Percentiles rank a stretch among this genome's conserved stretches.
Conservation (phyloP, 2,888 invertebrate genomes). For the Drosophila flavopinicola region DNA sequence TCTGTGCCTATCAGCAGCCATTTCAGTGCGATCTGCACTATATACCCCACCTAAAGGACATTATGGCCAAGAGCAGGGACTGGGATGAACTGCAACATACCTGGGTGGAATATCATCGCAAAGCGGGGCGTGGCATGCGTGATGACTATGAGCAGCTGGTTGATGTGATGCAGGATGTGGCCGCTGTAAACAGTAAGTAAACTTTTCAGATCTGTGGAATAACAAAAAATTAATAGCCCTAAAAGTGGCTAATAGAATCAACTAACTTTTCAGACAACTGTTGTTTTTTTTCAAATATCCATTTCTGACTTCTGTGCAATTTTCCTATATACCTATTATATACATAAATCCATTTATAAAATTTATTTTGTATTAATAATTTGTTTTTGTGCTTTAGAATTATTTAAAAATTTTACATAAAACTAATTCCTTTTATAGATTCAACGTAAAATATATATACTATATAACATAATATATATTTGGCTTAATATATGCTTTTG, state of each 20-base stretch:
- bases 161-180: slow-evolving; percentile 92
- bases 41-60: slow-evolving; percentile 90
- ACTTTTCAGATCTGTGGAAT: not conserved
- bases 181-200: slow-evolving; percentile 91
- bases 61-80: slow-evolving; percentile 92
- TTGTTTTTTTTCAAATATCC: too few species aligned
- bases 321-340: too few species aligned
- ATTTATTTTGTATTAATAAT: too few species aligned
- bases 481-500: not conserved
- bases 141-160: slow-evolving; percentile 92
- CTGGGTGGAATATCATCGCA: slow-evolving; percentile 96
- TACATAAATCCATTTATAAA: too few species aligned
- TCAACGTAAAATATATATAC: too few species aligned
- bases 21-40: slow-evolving; percentile 92
- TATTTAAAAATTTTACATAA: too few species aligned
- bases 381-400: too few species aligned
- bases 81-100: slow-evolving; percentile 95
- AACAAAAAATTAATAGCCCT: too few species aligned
- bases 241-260: too few species aligned
- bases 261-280: too few species aligned
- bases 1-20: slow-evolving; percentile 93
- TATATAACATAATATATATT: not conserved
- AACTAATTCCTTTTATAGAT: too few species aligned
- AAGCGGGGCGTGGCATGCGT: slow-evolving; percentile 91
- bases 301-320: too few species aligned